A percentile compares a stretch with the other conserved stretches of the same genome.
phyloP scores from a whole-genome alignment of 2,888 invertebrate genomes.

The Phaonia tiefii region DNA sequence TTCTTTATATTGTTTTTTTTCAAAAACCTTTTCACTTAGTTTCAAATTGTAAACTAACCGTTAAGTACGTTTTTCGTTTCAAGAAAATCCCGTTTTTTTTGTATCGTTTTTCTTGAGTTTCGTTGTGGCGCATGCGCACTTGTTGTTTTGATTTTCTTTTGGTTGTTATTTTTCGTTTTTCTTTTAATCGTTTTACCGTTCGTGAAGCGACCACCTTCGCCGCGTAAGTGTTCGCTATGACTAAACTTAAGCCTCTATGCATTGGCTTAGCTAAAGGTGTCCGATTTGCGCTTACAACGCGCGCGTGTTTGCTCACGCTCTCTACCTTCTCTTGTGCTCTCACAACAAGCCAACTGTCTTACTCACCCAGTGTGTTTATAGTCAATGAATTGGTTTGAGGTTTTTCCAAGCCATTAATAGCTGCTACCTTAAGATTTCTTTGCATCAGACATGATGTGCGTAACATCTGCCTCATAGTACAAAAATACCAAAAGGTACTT shows the following conservation, averaged over 20 bases:
- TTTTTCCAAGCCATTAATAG: too few species aligned
- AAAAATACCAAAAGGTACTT: too few species aligned
- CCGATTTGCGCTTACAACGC: slow-evolving; percentile 21
- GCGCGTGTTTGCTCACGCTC: slow-evolving; percentile 7
- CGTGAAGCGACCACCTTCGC: background rate
- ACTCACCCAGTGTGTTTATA: background rate
- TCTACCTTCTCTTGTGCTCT: background rate
- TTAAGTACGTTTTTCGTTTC: background rate
- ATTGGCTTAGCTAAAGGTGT: slow-evolving; percentile 29
- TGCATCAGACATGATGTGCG: too few species aligned
- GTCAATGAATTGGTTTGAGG: background rate
- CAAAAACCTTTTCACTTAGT: background rate
- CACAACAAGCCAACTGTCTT: too few species aligned
- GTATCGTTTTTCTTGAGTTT: background rate
- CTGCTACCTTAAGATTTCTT: too few species aligned
- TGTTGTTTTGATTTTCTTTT: background rate
- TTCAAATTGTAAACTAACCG: background rate
- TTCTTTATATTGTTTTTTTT: slow-evolving; percentile 24
- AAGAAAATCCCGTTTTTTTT: slow-evolving; percentile 3
- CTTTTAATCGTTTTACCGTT: background rate
- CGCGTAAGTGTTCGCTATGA: slow-evolving; percentile 15
- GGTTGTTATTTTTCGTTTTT: background rate
- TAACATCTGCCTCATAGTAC: too few species aligned
- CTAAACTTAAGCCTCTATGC: slow-evolving; percentile 6
- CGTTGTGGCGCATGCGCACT: background rate